Base-by-base conservation (phyloP, 2,888 invertebrate genomes). In the Oscheius sp. region DNA sequence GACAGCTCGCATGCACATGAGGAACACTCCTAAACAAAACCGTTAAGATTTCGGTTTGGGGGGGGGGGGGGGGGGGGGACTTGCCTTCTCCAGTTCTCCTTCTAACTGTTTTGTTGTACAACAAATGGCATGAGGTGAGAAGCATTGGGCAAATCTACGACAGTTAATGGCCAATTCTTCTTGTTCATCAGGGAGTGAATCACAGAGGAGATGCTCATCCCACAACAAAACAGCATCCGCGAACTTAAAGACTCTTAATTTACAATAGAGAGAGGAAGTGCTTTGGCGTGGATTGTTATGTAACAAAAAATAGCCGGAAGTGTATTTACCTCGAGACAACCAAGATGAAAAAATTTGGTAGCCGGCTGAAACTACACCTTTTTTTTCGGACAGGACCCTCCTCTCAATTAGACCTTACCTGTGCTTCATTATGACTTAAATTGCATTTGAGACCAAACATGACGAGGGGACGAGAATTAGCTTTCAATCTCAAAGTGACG, bases 381-480 rank as follows among this genome's bases (percentile, higher is more conserved):
- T n/a, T n/a, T n/a, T n/a, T n/a, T n/a, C n/a, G n/a, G n/a, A n/a
- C n/a, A n/a, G n/a, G n/a, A n/a, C n/a, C n/a, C n/a, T n/a, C n/a
- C n/a, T n/a, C n/a, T n/a, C n/a, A n/a, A n/a, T 9, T 9, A 9
- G 36, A 36, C 36, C 65, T 45, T 20, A 69, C 72, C 47, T 79
- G 70, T 3, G 74, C 72, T 26, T 80, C 77, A 45, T 72, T 74
- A n/a, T 69, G 64, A 49, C 68, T 70, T 8, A 77, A 68, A 49
- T 77, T 77, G 12, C 77, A 73, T 47, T 77, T 73, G 51, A 80
- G 61, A 14, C 77, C 77, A 63, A 79, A 80, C 70, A 79, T 74
- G 32, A 80, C 71, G 49, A 79, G 66, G 1, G 80, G 80, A 3
- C 78, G 63, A 2, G 80, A 75, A 17, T 74, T 72, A 17, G 47